Base-by-base conservation (phyloP, 2,888 invertebrate species). In the Ormyrus rosae region DNA sequence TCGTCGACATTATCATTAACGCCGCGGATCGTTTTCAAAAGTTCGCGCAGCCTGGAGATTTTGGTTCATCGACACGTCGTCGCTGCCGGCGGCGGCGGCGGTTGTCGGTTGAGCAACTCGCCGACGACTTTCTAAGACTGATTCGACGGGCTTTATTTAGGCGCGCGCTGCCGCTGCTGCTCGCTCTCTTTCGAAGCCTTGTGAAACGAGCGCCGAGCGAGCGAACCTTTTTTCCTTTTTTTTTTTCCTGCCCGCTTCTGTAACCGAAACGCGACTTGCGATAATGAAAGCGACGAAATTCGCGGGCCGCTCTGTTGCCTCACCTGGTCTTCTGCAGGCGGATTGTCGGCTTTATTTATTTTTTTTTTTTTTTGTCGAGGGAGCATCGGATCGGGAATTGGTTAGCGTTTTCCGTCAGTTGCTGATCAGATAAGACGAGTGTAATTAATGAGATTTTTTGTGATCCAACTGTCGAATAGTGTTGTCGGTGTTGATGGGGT, bases 91-190 rank as follows among this genome's bases (percentile, higher is more conserved):
- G 19, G 19, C 63, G 19, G 55, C n/a, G 58, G 65, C 72, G 53
- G 7, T 0, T 9, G 58, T 19, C 13, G 34, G 10, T 73, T 61
- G 69, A n/a, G 78, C 67, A 71, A 78, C 50, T 51, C 67, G 60
- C 58, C 72, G 50, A 11, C 73, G 60, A 70, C 68, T 73, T 79
- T 79, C 73, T 78, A 78, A 78, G 78, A 78, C 72, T 65, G 72
- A 78, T 71, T 65, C 70, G 77, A 58, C 71, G 58, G 71, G 56
- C 63, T 55, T 76, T 63, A 60, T 68, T 69, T 69, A 69, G 48
- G 55, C 78, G 81, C 77, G 79, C 74, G 63, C 70, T 69, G 58
- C 74, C 71, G 69, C 77, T 65, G 69, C 77, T 65, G 73, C 67
- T 56, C 64, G 48, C 48, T 10, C 34, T 34, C 34, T 34, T 34